These are phyloP conservation scores for Microhierax caerulescens DNA, from an alignment of 2,797 vertebrate species.

Conservation along the genomic window DNA sequence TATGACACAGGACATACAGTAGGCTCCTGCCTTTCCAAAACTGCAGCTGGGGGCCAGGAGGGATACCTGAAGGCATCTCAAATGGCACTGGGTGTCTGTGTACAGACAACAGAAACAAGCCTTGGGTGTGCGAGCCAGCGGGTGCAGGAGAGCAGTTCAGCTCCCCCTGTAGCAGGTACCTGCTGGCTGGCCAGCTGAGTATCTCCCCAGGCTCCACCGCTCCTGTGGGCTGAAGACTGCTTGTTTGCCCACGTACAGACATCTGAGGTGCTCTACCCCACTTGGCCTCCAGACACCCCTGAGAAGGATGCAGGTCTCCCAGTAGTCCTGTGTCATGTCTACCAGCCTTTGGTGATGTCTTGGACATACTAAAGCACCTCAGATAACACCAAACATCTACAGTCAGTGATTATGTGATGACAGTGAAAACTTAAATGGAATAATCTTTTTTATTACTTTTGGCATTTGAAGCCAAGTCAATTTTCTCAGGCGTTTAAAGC, in stretches of 20 bases:
- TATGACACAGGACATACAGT: fast-evolving
- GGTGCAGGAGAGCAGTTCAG: not conserved
- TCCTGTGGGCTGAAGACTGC: not conserved
- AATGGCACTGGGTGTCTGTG: not conserved
- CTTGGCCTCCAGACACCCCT: not conserved
- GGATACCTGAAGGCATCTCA: not conserved
- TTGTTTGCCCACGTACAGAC: not conserved
- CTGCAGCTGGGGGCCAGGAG: not conserved
- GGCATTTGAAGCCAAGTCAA: not conserved
- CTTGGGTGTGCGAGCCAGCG: not conserved
- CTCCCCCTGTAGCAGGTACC: not conserved
- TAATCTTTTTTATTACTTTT: not conserved
- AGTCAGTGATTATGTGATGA: not conserved
- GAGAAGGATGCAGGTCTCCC: not conserved
- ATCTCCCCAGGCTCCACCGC: fast-evolving
- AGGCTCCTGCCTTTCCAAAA: not conserved
- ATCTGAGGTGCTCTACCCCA: too few species aligned
- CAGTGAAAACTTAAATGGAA: not conserved
- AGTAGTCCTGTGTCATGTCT: not conserved
- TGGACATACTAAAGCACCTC: not conserved
- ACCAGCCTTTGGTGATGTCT: not conserved
- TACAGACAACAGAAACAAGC: not conserved
- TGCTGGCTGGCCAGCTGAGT: fast-evolving
- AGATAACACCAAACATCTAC: not conserved
- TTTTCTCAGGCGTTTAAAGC: not conserved